Conservation (phyloP, 2,797 vertebrate genomes). For the Morelia viridis region DNA sequence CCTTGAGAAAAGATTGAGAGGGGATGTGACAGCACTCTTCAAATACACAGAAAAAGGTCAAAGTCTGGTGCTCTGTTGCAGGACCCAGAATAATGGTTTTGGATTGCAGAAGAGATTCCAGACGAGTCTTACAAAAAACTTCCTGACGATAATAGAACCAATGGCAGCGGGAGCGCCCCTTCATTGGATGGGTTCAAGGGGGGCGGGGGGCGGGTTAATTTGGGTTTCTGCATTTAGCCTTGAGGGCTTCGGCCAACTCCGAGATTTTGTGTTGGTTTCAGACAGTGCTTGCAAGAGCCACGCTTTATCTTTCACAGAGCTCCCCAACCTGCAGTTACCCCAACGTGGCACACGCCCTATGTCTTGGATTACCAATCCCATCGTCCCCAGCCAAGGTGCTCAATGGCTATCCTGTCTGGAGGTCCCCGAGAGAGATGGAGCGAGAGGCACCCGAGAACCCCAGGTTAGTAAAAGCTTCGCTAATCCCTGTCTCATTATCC, state of each 20-base stretch:
- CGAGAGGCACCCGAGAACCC: background rate
- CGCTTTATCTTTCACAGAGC: background rate
- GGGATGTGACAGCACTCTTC: background rate
- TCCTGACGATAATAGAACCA: background rate
- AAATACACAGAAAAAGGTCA: background rate
- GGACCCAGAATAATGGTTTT: background rate
- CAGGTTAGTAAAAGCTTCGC: background rate
- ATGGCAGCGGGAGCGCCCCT: background rate
- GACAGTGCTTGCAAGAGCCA: background rate
- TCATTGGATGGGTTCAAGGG: background rate
- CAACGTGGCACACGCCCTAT: background rate
- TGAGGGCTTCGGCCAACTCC: background rate
- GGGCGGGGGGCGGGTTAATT: background rate
- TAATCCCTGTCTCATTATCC: background rate
- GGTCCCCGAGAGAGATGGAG: background rate
- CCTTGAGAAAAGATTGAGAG: background rate
- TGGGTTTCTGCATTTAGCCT: background rate
- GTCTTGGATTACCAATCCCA: background rate
- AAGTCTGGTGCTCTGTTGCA: too few relatives aligned
- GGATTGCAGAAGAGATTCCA: background rate
- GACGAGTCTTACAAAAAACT: background rate
- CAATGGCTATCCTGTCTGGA: background rate
- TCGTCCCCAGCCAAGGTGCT: background rate
- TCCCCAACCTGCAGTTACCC: background rate
- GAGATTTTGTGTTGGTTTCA: background rate